phyloP scores from a whole-genome alignment of 2,888 invertebrate genomes.

The Dasypolia templi region DNA sequence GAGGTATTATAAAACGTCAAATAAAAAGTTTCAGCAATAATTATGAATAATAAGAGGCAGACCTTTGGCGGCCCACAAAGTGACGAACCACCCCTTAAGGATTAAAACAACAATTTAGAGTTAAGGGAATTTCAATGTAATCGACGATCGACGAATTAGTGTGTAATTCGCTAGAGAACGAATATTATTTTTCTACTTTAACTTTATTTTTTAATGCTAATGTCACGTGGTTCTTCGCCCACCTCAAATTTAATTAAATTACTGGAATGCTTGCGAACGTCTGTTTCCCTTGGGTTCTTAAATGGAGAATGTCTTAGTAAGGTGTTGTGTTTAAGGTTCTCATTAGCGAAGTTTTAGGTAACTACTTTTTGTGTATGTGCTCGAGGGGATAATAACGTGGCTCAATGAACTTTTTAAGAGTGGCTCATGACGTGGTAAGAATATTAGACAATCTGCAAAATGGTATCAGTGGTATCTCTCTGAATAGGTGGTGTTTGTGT shows the following conservation, averaged over 20 bases:
- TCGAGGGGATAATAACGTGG: slow-evolving; percentile 10
- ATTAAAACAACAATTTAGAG: slow-evolving; percentile 70
- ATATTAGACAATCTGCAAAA: not conserved
- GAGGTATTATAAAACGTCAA: slow-evolving; percentile 19
- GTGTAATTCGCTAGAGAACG: slow-evolving; percentile 28
- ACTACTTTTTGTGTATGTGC: slow-evolving; percentile 26
- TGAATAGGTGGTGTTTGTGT: not conserved
- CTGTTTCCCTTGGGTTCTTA: slow-evolving; percentile 40
- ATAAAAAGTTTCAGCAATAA: slow-evolving; percentile 53
- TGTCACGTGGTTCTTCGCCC: slow-evolving; percentile 31
- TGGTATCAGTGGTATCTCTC: not conserved
- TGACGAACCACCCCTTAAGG: slow-evolving; percentile 55
- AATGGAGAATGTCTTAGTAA: slow-evolving; percentile 58
- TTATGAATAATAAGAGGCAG: slow-evolving; percentile 57
- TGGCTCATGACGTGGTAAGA: not conserved
- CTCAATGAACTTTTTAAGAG: slow-evolving; percentile 14
- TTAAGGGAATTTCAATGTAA: slow-evolving; percentile 61
- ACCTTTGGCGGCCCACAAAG: slow-evolving; percentile 63
- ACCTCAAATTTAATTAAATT: slow-evolving; percentile 48
- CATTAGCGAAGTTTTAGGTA: slow-evolving; percentile 45
- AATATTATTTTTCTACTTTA: slow-evolving; percentile 45
- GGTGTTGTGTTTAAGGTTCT: slow-evolving; percentile 36
- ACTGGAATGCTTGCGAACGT: slow-evolving; percentile 49
- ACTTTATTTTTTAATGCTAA: slow-evolving; percentile 28
- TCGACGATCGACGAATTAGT: slow-evolving; percentile 60